A percentile compares a stretch with the other conserved stretches of the same genome.
Conservation (phyloP, 2,888 invertebrate genomes). For the Noctua comes region DNA sequence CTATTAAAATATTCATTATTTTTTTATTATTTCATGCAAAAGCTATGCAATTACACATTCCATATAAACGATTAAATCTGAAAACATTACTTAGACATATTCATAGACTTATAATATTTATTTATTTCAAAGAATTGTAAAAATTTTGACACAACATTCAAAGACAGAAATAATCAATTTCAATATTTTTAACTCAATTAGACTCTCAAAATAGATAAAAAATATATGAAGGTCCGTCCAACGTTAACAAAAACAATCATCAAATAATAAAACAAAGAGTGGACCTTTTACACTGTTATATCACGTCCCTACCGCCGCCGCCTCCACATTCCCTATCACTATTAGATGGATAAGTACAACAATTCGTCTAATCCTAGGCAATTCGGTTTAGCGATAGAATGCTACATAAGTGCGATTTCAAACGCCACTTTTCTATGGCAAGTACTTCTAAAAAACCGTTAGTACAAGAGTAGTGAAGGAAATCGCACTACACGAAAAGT, state of each 20-base stretch:
- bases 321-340: slow-evolving; percentile 85
- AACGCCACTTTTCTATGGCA: slow-evolving; percentile 39
- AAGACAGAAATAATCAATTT: slow-evolving; percentile 66
- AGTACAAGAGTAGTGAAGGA: slow-evolving; percentile 36
- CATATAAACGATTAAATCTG: slow-evolving; percentile 67
- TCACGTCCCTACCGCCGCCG: slow-evolving; percentile 69
- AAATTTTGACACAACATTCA: slow-evolving; percentile 63
- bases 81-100: slow-evolving; percentile 67
- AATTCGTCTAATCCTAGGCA: slow-evolving; percentile 87
- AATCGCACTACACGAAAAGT: slow-evolving; percentile 57
- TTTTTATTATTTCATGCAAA: slow-evolving; percentile 70
- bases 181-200: slow-evolving; percentile 75
- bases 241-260: slow-evolving; percentile 43
- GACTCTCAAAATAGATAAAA: slow-evolving; percentile 76
- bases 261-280: slow-evolving; percentile 49
- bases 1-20: slow-evolving; percentile 54
- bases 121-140: slow-evolving; percentile 45
- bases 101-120: slow-evolving; percentile 53
- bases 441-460: slow-evolving; percentile 38
- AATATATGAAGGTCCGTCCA: slow-evolving; percentile 62
- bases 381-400: slow-evolving; percentile 80
- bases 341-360: slow-evolving; percentile 88
- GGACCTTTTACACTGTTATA: slow-evolving; percentile 76
- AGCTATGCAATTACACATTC: slow-evolving; percentile 73
- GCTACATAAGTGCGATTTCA: slow-evolving; percentile 47